Base-by-base conservation (phyloP, 2,113 vertebrate species). In the Lota lota region DNA sequence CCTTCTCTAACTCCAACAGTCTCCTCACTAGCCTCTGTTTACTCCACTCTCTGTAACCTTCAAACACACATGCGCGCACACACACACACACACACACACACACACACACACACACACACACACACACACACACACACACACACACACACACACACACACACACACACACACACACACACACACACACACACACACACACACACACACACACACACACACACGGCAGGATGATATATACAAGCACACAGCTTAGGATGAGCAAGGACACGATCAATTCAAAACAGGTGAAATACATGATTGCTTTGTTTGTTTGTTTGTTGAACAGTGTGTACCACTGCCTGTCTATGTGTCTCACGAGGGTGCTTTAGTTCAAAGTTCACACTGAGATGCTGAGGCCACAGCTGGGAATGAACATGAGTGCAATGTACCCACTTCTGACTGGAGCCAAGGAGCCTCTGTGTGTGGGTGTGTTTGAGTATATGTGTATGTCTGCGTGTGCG, bases 31-130 rank as follows among this genome's bases (percentile, higher is more conserved):
- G 90, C 75, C 94, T 92, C 75, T 94, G 94, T 81, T 91, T 97
- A 80, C 93, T 96, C 95, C 94, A 97, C 36, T 95, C 94, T 22
- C 78, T 70, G 4, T 94, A 96, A 80, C 90, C 95, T 98, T 59
- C 36, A 71, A 51, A 50, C 36, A 73, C 1, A 66, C 50, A 68
- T 22, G 15, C 22, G 15, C 21, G 24, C n/a, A 15, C 12, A 61
- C 14, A n/a, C 7, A 70, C 63, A 82, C 6, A 79, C n/a, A 75
- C 16, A 3, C 6, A 85, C 50, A 74, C 1, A 79, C 21, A 77
- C 3, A 3, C 6, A 5, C 18, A 47, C 7, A 64, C 8, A 4
- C n/a, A 36, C 33, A 50, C 8, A 50, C 6, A 78, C 20, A 77
- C 16, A 2, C 17, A 15, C 18, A 47, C 4, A 64, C 7, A 4